phyloP scores from a whole-genome alignment of 1,140 invertebrate genomes.

The Tetranychus cinnabarinus region DNA sequence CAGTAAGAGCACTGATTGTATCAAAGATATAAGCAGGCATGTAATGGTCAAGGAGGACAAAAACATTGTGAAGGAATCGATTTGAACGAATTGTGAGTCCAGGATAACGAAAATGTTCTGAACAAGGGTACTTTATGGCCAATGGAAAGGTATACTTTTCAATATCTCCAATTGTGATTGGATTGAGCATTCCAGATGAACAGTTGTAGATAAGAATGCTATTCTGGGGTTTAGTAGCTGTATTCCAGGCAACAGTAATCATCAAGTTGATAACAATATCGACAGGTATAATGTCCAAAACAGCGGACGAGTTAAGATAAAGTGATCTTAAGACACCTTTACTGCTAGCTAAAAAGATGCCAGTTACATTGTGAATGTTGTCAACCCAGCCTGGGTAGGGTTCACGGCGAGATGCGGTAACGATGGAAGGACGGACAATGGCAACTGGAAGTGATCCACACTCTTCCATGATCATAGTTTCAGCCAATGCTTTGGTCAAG shows the following conservation, averaged over 20 bases:
- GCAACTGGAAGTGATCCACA: conserved; percentile 39
- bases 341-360: conserved; percentile 70
- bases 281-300: conserved; percentile 82
- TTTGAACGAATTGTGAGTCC: neutral
- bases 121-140: conserved; percentile 12
- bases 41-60: conserved; percentile 56
- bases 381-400: conserved; percentile 64
- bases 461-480: conserved; percentile 40
- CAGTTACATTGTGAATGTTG: conserved; percentile 82
- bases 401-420: conserved; percentile 74
- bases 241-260: conserved; percentile 50
- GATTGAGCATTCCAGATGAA: conserved; percentile 62
- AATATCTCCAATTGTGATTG: conserved; percentile 49
- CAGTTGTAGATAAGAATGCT: conserved; percentile 59
- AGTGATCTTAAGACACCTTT: conserved; percentile 65
- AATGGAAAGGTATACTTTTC: conserved; percentile 13
- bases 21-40: conserved; percentile 61
- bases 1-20: neutral
- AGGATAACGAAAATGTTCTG: conserved; percentile 15
- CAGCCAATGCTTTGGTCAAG: conserved; percentile 18
- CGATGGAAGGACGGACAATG: conserved; percentile 78
- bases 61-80: conserved; percentile 33
- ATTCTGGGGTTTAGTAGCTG: conserved; percentile 21
- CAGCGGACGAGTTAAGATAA: conserved; percentile 40
- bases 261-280: conserved; percentile 73